Evolutionary conservation across 2,888 invertebrate species (phyloP).

Genomic region (Brachyopa scutellaris): DNA sequence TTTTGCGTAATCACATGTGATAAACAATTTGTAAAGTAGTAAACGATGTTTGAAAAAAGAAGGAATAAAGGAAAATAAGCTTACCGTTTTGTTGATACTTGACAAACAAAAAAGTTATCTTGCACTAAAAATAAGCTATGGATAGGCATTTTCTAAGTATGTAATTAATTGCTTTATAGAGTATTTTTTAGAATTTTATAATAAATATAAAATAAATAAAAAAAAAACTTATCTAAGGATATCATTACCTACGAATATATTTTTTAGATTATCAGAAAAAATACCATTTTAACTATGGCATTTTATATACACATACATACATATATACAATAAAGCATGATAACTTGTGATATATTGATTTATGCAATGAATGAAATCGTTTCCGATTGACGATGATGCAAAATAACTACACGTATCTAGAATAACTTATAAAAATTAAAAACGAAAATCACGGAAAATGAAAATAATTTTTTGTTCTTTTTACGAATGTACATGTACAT

Average conservation of each 20-base stretch:
- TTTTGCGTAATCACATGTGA: conserved; percentile 25
- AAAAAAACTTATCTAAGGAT: conserved; percentile 40
- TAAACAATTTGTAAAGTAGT: conserved; percentile 26
- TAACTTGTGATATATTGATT: conserved; percentile 63
- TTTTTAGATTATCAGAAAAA: conserved; percentile 23
- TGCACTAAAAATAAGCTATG: conserved; percentile 31
- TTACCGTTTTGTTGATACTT: neutral
- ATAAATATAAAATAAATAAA: conserved; percentile 8
- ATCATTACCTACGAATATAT: conserved; percentile 33
- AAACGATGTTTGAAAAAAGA: conserved; percentile 11
- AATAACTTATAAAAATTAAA: conserved; percentile 4
- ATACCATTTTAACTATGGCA: conserved; percentile 21
- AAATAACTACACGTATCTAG: conserved; percentile 25
- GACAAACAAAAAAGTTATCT: conserved; percentile 19
- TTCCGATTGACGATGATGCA: conserved; percentile 30
- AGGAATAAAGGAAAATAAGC: neutral
- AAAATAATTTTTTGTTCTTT: conserved; percentile 3
- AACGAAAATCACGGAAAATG: too few relatives aligned
- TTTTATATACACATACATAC: neutral
- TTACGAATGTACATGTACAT: neutral
- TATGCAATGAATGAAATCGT: conserved; percentile 39
- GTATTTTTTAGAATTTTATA: conserved; percentile 37
- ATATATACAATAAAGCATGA: conserved; percentile 26
- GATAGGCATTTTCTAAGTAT: conserved; percentile 37
- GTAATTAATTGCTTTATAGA: conserved; percentile 52